A percentile compares a stretch with the other conserved stretches of the same genome.
Evolutionary conservation across 2,888 invertebrate genomes (phyloP).

Genomic region (Amphipyra berbera): DNA sequence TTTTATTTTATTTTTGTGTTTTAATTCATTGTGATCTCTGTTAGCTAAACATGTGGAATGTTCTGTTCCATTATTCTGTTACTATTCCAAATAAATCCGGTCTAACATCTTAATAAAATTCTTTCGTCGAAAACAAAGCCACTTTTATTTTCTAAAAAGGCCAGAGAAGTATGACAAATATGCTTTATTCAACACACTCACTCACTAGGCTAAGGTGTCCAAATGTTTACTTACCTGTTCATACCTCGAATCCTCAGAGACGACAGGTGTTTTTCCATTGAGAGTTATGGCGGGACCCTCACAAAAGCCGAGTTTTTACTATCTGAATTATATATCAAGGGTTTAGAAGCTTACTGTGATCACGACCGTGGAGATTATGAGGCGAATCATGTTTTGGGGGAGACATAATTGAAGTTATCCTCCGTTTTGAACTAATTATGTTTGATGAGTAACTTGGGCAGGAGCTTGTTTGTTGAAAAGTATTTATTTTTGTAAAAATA

Average conservation of each 20-base stretch:
- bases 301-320: slow-evolving; percentile 61
- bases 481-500: no score
- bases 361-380: slow-evolving; percentile 47
- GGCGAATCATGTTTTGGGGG: slow-evolving; percentile 44
- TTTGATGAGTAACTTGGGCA: slow-evolving; percentile 10
- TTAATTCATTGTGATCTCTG: neutral
- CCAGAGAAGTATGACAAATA: slow-evolving; percentile 28
- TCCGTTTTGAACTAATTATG: slow-evolving; percentile 19
- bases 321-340: slow-evolving; percentile 70
- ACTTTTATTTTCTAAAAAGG: slow-evolving; percentile 26
- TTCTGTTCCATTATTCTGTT: neutral
- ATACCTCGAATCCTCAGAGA: slow-evolving; percentile 33
- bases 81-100: neutral
- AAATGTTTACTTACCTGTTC: slow-evolving; percentile 51
- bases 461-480: no score
- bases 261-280: slow-evolving; percentile 65
- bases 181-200: slow-evolving; percentile 33
- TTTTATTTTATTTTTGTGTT: no score
- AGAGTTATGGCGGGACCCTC: slow-evolving; percentile 59
- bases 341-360: slow-evolving; percentile 51
- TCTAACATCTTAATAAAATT: neutral
- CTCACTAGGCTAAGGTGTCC: slow-evolving; percentile 15
- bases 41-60: neutral
- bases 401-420: slow-evolving; percentile 25
- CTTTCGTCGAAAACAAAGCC: neutral